phyloP scores from a whole-genome alignment of 2,113 vertebrate genomes.

The Periophthalmus modestus region DNA sequence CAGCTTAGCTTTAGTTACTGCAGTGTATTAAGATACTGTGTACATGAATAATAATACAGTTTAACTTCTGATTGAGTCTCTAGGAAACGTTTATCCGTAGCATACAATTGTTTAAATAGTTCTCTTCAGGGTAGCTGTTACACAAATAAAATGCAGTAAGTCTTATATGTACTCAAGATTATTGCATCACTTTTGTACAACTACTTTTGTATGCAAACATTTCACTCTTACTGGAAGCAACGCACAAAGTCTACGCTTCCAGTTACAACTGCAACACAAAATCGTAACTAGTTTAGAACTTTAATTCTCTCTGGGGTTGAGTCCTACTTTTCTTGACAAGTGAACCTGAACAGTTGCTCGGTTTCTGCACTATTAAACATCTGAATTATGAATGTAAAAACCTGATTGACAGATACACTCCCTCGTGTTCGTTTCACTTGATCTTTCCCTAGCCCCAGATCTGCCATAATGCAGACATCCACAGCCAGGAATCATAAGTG shows the following conservation, averaged over 20 bases:
- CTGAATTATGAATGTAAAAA: background rate
- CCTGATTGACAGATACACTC: background rate
- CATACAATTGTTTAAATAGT: background rate
- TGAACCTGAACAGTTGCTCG: background rate
- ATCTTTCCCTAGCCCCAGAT: constrained; percentile 6
- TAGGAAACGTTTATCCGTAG: background rate
- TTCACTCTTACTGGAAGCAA: background rate
- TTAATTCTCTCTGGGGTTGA: background rate
- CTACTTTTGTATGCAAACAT: background rate
- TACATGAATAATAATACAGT: background rate
- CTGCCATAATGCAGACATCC: constrained; percentile 12
- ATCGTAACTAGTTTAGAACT: background rate
- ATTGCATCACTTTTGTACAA: background rate
- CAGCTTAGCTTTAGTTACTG: background rate
- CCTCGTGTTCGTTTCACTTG: constrained; percentile 1
- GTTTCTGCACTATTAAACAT: constrained; percentile 11
- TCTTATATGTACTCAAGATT: background rate
- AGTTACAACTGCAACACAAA: background rate
- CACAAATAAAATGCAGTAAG: too few species aligned
- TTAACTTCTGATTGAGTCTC: background rate
- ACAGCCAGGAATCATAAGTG: constrained; percentile 8
- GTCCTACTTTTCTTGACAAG: constrained; percentile 6
- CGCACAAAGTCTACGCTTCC: background rate
- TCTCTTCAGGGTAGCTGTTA: too few species aligned
- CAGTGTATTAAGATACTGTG: background rate